phyloP scores from a whole-genome alignment of 2,888 invertebrate genomes.

The Tridacna crocea region DNA sequence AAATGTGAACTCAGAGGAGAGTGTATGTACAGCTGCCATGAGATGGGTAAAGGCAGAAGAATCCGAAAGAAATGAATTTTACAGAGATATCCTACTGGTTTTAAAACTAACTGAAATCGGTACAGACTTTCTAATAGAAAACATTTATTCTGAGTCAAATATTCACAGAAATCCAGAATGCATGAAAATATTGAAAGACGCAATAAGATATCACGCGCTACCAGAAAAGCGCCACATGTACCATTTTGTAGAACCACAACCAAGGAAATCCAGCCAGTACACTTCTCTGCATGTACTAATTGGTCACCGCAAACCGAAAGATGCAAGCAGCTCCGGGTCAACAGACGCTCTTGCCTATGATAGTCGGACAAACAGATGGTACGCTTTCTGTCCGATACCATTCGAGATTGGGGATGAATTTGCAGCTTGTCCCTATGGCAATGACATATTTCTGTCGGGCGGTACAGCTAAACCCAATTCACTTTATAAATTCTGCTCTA shows the following conservation, averaged over 20 bases:
- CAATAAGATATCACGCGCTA: conserved; percentile 63
- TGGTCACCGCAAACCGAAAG: conserved; percentile 41
- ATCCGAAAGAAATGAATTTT: conserved; percentile 24
- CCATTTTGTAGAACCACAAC: conserved; percentile 23
- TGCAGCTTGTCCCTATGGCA: conserved; percentile 63
- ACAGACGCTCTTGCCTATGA: conserved; percentile 60
- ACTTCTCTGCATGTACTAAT: conserved; percentile 50
- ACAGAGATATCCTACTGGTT: conserved; percentile 46
- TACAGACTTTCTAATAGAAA: conserved; percentile 60
- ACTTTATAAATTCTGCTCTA: conserved; percentile 58
- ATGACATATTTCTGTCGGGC: conserved; percentile 66
- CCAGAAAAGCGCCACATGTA: conserved; percentile 58
- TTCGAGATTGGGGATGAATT: conserved; percentile 64
- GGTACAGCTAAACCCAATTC: conserved; percentile 52
- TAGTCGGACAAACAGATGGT: conserved; percentile 54
- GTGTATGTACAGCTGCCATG: conserved; percentile 52
- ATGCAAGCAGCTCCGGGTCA: conserved; percentile 2
- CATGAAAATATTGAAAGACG: conserved; percentile 49
- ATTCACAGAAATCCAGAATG: conserved; percentile 48
- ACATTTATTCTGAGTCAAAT: conserved; percentile 52
- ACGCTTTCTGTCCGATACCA: conserved; percentile 55
- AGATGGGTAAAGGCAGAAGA: conserved; percentile 55
- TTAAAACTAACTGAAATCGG: conserved; percentile 55
- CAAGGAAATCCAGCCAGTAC: conserved; percentile 36
- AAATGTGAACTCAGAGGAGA: conserved; percentile 50